Evolutionary conservation across 37 sponge, comb jelly and placozoan genomes (phyloP), one percentile per base, ranked within the genome.

Genomic region (Chondrilla cf. caribensis): DNA sequence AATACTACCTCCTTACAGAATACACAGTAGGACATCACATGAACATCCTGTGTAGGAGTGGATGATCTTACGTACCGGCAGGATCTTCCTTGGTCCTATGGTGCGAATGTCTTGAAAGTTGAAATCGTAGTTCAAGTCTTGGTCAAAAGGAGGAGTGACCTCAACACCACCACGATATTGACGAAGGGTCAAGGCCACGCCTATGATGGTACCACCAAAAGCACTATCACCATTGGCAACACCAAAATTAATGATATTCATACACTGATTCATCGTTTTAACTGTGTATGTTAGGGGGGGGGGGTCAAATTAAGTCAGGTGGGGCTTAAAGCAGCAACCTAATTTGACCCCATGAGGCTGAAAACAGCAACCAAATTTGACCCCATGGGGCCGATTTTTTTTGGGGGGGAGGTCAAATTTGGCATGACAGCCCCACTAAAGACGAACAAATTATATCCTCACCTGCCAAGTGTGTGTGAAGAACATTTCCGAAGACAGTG

Each of bases 41-140:
- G 11, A 47, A 6, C 11, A 11, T 47, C 51, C 51, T 47, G 51
- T 47, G 6, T 47, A 47, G 51, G 51, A 47, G 51, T 47, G 51
- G 6, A 47, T 11, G 11, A 11, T 11, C 11, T 19, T 15, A 58
- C 82, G 71, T 43, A 86, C 86, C 28, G 89, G 85, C 28, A 67
- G n/a, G 3, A 89, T 81, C 76, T 73, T 37, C 40, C 44, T 19
- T 40, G 76, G 76, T 4, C 76, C 76, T 36, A 73, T 73, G 24
- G 41, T 18, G 21, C 76, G 29, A 4, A 21, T 57, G 31, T 89
- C 86, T 68, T 92, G 92, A 77, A 79, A 88, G 64, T 92, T 83
- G 73, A 88, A 88, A 70, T 92, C 92, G 35, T 92, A 92, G 26
- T 85, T 72, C 24, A 64, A 44, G 37, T 92, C 87, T 32, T 55